Evolutionary conservation across 2,888 invertebrate species (phyloP), one percentile per base, ranked within the genome.

Genomic region (Vesta saturnalis): DNA sequence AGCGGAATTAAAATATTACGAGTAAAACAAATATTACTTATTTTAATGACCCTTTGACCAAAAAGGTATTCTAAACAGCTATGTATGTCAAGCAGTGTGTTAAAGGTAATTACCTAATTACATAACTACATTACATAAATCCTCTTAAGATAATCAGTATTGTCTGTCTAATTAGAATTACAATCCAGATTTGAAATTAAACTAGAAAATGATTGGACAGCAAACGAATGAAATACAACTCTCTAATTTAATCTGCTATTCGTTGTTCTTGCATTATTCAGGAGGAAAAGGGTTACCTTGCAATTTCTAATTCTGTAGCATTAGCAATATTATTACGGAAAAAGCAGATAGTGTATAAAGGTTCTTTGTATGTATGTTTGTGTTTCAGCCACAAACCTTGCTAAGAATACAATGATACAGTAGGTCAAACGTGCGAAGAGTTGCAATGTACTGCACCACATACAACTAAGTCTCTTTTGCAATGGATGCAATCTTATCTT

Each of bases 331-430:
- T 58, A 64, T 64, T 64, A 56, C 19, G 52, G 46, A 64, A 52
- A 18, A 64, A 64, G 65, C 60, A 43, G 54, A 55, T 65, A 49
- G 30, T 39, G 58, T 58, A 57, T 62, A 47, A 59, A 63, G 54
- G 63, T 64, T 68, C 67, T 68, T 68, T 68, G 67, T 68, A 68
- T 68, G 67, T 68, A 68, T 55, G 56, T 60, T 63, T 54, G 63
- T 64, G 57, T 68, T 68, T 22, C 54, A 60, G 59, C 63, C 67
- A 68, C 67, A 68, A 68, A 63, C 63, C 67, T 60, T 55, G 56
- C 30, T 63, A 63, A 68, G 63, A 68, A 68, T 64, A 64, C 63
- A 63, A 60, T 68, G 60, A 68, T 68, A 63, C 60, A 52, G 52
- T 63, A 56, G 67, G 67, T 68, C 63, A 55, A 19, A 68, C 67